Base-by-base conservation (phyloP, 1,140 invertebrate genomes). In the Papilio aristodemus region DNA sequence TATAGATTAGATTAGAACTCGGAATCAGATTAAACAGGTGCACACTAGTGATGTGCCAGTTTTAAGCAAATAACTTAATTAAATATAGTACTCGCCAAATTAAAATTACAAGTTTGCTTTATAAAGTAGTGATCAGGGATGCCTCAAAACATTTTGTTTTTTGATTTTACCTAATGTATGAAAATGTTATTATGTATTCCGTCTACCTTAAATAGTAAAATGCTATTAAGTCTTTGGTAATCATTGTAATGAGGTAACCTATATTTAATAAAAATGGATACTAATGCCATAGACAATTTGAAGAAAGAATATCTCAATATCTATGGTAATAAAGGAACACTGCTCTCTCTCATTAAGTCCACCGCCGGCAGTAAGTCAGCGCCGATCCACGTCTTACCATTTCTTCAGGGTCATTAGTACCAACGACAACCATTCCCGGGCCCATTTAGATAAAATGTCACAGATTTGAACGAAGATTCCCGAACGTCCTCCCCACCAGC, bases 381-480 rank as follows among this genome's bases (percentile, higher is more conserved):
- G 77, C 78, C 67, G 62, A 79, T 75, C 78, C 72, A 71, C 81
- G 80, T 84, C 84, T 86, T 84, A 83, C 79, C 80, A 81, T 87
- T 89, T 91, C 86, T 91, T 89, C 80, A 74, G 79, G 83, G 85
- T 87, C 87, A 91, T 91, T 91, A 91, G 84, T 75, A 81, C 78
- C 81, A 80, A 87, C 84, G 88, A 81, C 81, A 78, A 81, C 84
- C 87, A 88, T 91, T 89, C 79, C 79, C 83, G 78, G 79, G 83
- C 87, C 87, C 89, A 89, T 91, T 91, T 89, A 91, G 89, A 91
- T 91, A 91, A 91, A 91, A 91, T 83, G 89, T 85, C 85, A 84
- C 79, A 91, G 89, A 91, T 91, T 90, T 90, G 84, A 87, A 87
- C 83, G 82, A 86, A 85, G 83, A 84, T 86, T 83, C 82, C 67